phyloP scores from a whole-genome alignment of 2,888 invertebrate species.

The Ctena decussata region DNA sequence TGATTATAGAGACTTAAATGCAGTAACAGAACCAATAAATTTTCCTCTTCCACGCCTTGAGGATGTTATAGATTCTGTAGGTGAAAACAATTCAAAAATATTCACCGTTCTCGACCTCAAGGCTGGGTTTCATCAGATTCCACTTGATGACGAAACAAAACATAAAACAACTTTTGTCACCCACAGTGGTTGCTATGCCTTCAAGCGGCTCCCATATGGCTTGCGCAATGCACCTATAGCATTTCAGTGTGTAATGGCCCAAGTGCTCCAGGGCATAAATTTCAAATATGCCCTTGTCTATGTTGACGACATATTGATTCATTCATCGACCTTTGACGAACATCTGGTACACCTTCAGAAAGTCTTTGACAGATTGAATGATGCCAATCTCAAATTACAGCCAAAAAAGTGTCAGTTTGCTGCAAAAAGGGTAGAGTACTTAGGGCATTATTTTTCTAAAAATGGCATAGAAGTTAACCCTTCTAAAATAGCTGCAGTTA shows the following conservation, averaged over 20 bases:
- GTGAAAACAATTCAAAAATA: conserved; percentile 26
- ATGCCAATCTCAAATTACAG: conserved; percentile 44
- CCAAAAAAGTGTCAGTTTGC: conserved; percentile 53
- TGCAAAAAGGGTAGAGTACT: conserved; percentile 23
- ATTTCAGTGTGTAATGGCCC: conserved; percentile 37
- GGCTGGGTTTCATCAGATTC: conserved; percentile 42
- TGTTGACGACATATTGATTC: conserved; percentile 65
- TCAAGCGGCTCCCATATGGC: conserved; percentile 36
- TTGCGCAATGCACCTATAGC: conserved; percentile 36
- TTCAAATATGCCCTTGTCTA: conserved; percentile 63
- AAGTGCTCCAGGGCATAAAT: conserved; percentile 29
- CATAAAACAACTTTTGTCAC: conserved; percentile 46
- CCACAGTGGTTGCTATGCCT: conserved; percentile 32
- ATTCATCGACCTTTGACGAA: conserved; percentile 27
- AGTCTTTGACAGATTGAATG: conserved; percentile 39
- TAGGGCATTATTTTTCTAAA: conserved; percentile 49
- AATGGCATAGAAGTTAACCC: conserved; percentile 61
- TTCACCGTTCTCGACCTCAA: conserved; percentile 36
- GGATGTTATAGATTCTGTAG: conserved; percentile 38
- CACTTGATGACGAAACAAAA: conserved; percentile 29
- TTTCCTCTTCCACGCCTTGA: conserved; percentile 53
- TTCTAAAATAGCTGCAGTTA: conserved; percentile 42
- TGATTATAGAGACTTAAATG: conserved; percentile 47
- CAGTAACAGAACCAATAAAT: conserved; percentile 40
- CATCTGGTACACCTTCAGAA: conserved; percentile 39